These are phyloP conservation scores for Etheostoma spectabile DNA, from an alignment of 2,113 vertebrate species.

Conservation along the genomic window DNA sequence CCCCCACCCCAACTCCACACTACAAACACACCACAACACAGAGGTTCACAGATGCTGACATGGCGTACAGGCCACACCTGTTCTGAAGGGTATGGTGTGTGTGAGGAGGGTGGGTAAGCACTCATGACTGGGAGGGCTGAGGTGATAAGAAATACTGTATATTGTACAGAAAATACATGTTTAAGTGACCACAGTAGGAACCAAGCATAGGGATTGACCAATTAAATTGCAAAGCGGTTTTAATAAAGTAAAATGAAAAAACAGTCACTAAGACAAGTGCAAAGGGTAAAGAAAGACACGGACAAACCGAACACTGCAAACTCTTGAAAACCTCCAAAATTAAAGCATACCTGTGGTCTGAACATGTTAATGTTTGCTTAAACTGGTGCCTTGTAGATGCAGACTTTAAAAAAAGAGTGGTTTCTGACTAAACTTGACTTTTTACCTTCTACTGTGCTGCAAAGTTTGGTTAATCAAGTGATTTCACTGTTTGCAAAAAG, in stretches of 20 bases:
- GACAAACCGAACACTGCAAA: conserved; percentile 32
- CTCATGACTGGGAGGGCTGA: conserved; percentile 4
- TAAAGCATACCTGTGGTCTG: conserved; percentile 7
- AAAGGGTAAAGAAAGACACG: conserved; percentile 9
- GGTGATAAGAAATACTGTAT: conserved; percentile 15
- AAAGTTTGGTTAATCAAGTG: conserved; percentile 11
- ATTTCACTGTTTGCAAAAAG: conserved; percentile 9
- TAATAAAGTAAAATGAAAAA: conserved; percentile 14
- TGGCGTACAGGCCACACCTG: conserved; percentile 65
- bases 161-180: conserved; percentile 13
- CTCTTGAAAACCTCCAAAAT: background rate
- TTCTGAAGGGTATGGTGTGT: conserved; percentile 26
- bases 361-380: conserved; percentile 19
- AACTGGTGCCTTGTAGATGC: background rate
- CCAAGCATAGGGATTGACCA: conserved; percentile 22
- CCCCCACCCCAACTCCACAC: conserved; percentile 28
- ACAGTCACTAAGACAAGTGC: conserved; percentile 7
- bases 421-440: conserved; percentile 24
- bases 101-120: conserved; percentile 31
- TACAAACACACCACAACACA: conserved; percentile 74
- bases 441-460: conserved; percentile 23
- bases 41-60: conserved; percentile 55
- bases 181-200: conserved; percentile 26
- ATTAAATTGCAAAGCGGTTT: conserved; percentile 11
- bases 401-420: conserved; percentile 9